Conservation (phyloP, 2,888 invertebrate species). For the Campopleginae sp. region DNA sequence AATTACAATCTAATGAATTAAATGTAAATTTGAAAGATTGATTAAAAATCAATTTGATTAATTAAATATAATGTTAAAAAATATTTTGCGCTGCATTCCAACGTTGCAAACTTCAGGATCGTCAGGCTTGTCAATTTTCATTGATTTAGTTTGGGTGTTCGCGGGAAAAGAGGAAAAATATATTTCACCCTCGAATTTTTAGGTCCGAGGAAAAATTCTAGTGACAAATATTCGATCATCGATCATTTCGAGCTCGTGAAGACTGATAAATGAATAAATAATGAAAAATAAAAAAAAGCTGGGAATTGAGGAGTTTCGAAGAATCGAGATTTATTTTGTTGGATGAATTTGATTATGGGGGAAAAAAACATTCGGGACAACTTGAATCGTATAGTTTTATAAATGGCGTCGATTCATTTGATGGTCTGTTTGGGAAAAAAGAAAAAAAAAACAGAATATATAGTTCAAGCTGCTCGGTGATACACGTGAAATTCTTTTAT, state of each 20-base stretch:
- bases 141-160: no score
- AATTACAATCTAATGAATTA: no score
- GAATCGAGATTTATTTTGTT: not conserved
- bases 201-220: not conserved
- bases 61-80: no score
- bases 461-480: not conserved
- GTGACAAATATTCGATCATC: not conserved
- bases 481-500: constrained; percentile 21
- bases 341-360: not conserved
- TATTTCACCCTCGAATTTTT: not conserved
- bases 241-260: not conserved
- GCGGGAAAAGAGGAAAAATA: no score
- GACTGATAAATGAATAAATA: not conserved
- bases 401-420: not conserved
- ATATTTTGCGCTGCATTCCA: no score
- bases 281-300: not conserved
- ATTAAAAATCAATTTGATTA: no score
- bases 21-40: no score
- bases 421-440: not conserved
- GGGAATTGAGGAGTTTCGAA: not conserved
- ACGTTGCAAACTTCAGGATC: no score
- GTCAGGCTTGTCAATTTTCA: no score
- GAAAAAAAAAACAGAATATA: not conserved
- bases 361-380: not conserved
- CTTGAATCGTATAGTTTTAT: not conserved